A percentile compares a stretch with the other conserved stretches of the same genome.
Conservation (phyloP, 2,113 vertebrate genomes). For the Psilopsiagon aurifrons region DNA sequence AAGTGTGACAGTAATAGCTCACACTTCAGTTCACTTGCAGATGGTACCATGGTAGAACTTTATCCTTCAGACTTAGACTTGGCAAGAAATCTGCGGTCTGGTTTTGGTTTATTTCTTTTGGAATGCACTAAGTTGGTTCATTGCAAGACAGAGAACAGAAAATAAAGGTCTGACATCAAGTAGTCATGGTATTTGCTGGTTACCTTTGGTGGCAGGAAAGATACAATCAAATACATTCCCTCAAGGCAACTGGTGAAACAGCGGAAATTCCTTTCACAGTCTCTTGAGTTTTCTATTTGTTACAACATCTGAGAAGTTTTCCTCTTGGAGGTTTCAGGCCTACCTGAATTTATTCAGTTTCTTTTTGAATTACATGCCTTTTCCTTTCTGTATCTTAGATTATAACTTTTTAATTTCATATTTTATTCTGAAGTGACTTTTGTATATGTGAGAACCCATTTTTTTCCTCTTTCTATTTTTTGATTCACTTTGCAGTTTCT, state of each 20-base stretch:
- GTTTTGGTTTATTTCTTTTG: background rate
- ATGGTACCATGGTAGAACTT: background rate
- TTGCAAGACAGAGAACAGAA: background rate
- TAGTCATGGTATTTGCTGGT: fast-evolving
- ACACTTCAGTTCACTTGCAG: background rate
- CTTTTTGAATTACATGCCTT: background rate
- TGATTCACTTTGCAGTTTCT: background rate
- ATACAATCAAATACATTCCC: background rate
- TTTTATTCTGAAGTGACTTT: background rate
- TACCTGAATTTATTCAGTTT: background rate
- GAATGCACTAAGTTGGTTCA: background rate
- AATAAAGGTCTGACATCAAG: background rate
- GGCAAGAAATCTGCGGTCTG: background rate
- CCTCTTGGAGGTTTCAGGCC: background rate
- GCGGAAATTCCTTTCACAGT: background rate
- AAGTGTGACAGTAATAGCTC: background rate
- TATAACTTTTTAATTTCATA: background rate
- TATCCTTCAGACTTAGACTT: background rate
- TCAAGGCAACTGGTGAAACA: background rate
- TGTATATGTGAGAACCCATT: background rate
- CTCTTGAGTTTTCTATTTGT: background rate
- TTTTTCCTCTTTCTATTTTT: background rate
- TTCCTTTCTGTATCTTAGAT: background rate
- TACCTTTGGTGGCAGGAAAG: background rate
- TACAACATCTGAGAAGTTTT: background rate